Base-by-base conservation (phyloP, 2,888 invertebrate species). In the Melieria picta region DNA sequence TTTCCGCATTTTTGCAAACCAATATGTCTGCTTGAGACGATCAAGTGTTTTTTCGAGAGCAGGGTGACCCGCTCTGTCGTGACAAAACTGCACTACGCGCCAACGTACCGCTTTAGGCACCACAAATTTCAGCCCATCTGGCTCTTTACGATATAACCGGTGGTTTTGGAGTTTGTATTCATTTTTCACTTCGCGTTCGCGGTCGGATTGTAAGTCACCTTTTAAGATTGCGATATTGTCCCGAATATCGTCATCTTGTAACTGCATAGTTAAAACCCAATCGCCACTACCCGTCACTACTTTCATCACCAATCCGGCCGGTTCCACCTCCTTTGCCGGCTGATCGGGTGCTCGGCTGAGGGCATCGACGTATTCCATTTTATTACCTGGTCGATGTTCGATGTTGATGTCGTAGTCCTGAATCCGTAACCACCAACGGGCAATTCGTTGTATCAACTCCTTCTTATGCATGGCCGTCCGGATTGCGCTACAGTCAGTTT, bases 1-100 rank as follows among this genome's bases (percentile, higher is more conserved):
- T 4, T 75, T 68, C 47, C 77, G 76, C 83, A 87, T 83, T 10
- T 79, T 79, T 0, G 82, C 81, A 70, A 87, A 87, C 85, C 84
- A 87, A 76, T 83, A 88, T 9, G 77, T 74, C 50, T 79, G 52
- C 57, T 13, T 42, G 9, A 75, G 55, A 42, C 71, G 55, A 2
- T 70, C 45, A 11, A 74, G 42, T 5, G 76, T 77, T 64, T 74
- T 75, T 7, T 76, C 74, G 1, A 71, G n/a, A 30, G 60, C 71
- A 48, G 72, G 73, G 57, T 77, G 75, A 11, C 65, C 73, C n/a
- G 62, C 55, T 42, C 73, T 52, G 60, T 78, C 75, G 57, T 77
- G 78, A 42, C 65, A 68, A 3, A 46, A 13, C 50, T 71, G 64
- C 11, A 75, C 71, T 7, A 78, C 65, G 46, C 69, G 46, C 75